These are phyloP conservation scores for Empis stercorea DNA, from an alignment of 2,888 invertebrate genomes.

Conservation along the genomic window DNA sequence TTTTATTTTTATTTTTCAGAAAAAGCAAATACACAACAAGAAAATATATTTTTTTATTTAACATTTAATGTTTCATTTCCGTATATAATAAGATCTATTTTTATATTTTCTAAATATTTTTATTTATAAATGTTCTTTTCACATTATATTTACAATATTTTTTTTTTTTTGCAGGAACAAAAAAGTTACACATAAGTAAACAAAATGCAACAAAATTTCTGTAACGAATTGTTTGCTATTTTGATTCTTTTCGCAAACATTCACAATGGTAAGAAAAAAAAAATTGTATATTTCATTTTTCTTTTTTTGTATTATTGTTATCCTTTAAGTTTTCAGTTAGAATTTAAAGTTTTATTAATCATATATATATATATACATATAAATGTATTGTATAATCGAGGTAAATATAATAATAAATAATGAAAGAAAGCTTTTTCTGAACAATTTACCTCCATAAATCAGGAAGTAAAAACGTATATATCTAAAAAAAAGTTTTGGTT, in stretches of 20 bases:
- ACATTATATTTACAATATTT: background rate
- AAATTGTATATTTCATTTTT: background rate
- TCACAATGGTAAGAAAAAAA: constrained; percentile 6
- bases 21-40: too few species aligned
- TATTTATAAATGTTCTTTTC: background rate
- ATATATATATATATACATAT: background rate
- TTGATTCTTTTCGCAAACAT: constrained; percentile 5
- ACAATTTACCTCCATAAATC: constrained; percentile 5
- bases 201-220: constrained; percentile 7
- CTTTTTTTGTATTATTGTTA: too few species aligned
- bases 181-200: background rate
- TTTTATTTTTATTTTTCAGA: too few species aligned
- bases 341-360: too few species aligned
- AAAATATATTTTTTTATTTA: too few species aligned
- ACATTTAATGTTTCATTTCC: background rate
- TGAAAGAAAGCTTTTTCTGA: constrained; percentile 3
- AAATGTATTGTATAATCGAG: too few species aligned
- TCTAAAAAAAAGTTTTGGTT: background rate
- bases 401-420: too few species aligned
- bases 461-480: constrained; percentile 2
- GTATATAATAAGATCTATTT: background rate
- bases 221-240: constrained; percentile 4
- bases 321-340: too few species aligned
- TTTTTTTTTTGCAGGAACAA: background rate
- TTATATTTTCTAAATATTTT: background rate